Conservation (phyloP, 2,888 invertebrate genomes). For the Diaprepes abbreviatus region DNA sequence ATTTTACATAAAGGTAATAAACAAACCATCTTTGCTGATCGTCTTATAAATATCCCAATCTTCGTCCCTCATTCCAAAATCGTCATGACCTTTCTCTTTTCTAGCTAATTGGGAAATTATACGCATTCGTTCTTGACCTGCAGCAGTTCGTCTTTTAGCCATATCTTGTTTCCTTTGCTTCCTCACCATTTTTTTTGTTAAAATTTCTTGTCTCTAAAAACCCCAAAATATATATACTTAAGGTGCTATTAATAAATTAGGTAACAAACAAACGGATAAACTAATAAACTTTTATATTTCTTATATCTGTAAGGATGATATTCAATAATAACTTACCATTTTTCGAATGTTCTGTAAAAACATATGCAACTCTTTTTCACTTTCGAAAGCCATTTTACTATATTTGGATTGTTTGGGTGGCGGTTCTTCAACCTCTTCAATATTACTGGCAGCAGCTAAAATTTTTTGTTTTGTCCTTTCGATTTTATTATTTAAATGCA, state of each 20-base stretch:
- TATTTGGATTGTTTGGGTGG: constrained; percentile 67
- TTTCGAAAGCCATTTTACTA: constrained; percentile 65
- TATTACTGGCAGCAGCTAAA: constrained; percentile 75
- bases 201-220: constrained; percentile 76
- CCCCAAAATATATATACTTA: no score
- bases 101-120: constrained; percentile 91
- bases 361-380: constrained; percentile 63
- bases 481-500: constrained; percentile 78
- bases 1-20: constrained; percentile 28
- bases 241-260: no score
- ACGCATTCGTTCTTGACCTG: constrained; percentile 95
- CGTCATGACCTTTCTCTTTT: constrained; percentile 85
- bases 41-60: constrained; percentile 98
- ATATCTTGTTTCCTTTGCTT: constrained; percentile 88
- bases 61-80: constrained; percentile 93
- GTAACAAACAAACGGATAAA: no score
- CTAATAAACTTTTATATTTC: no score
- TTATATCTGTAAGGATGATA: no score
- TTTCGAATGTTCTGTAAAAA: constrained; percentile 73
- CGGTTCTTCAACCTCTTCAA: constrained; percentile 67
- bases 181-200: constrained; percentile 79
- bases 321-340: constrained; percentile 73
- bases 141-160: constrained; percentile 90
- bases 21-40: constrained; percentile 75
- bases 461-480: constrained; percentile 85